Base-by-base conservation (phyloP, 2,888 invertebrate genomes). In the Acronicta psi region DNA sequence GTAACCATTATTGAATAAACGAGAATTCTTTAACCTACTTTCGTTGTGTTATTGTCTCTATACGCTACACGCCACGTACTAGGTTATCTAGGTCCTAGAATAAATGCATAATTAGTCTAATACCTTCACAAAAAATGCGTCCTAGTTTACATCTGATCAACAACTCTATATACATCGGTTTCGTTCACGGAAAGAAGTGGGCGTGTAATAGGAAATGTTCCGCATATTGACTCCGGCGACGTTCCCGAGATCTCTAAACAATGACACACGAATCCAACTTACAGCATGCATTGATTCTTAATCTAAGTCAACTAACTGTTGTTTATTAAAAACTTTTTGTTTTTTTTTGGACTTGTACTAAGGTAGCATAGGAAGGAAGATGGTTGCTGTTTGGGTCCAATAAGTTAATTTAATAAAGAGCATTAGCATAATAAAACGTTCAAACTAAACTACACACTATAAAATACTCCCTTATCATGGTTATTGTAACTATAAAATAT, bases 171-270 rank as follows among this genome's bases (percentile, higher is more conserved):
- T 42, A 81, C 18, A 79, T 91, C 75, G 61, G 54, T 62, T 71
- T 72, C 77, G 85, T 86, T 87, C 85, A 84, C 82, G 87, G 87
- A 88, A 92, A 93, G 93, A 93, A 92, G 93, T 91, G 93, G 93
- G 93, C 93, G 93, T 93, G 93, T 93, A 94, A 94, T 94, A 93
- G 93, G 92, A 93, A 94, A 94, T 93, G 93, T 94, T 93, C 93
- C 93, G 93, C 93, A 93, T 94, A 94, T 94, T 94, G 93, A 94
- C 93, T 93, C 86, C 87, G 81, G 88, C 88, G 88, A 87, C 88
- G 86, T 87, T 86, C 81, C 81, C 83, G 85, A 91, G 91, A 92
- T 91, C 91, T 92, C 90, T 91, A 93, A 93, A 93, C 93, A 92
- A 91, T 91, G 91, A 90, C 91, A 88, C 84, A 84, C 85, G 82